A percentile compares a stretch with the other conserved stretches of the same genome.
phyloP scores from a whole-genome alignment of 2,888 invertebrate genomes.

The Lucinisca nassula region DNA sequence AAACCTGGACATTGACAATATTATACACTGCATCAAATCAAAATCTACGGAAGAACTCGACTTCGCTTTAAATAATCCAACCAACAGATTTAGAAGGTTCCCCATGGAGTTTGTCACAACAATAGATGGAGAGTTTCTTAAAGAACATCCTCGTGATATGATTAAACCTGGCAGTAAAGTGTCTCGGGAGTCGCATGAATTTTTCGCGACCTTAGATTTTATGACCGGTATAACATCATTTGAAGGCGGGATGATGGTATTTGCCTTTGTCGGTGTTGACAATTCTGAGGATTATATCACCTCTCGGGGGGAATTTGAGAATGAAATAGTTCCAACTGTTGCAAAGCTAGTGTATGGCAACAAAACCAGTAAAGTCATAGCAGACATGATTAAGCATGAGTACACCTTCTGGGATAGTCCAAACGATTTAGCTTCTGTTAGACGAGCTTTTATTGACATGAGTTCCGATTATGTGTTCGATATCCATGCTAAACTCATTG shows the following conservation, averaged over 20 bases:
- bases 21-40: background rate
- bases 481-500: constrained; percentile 91
- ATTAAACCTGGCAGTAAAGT: background rate
- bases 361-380: constrained; percentile 7
- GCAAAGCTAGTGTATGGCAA: background rate
- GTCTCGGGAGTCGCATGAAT: no score
- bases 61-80: background rate
- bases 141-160: background rate
- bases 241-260: constrained; percentile 1
- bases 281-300: constrained; percentile 24
- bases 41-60: background rate
- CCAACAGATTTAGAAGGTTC: background rate
- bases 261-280: background rate
- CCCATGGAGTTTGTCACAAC: background rate
- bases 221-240: constrained; percentile 97
- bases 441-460: no score
- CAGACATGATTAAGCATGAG: constrained; percentile 32
- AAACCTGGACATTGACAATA: background rate
- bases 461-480: constrained; percentile 98
- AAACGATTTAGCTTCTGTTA: no score
- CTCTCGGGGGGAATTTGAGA: constrained; percentile 20
- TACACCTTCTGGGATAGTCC: constrained; percentile 87
- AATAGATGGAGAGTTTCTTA: background rate
- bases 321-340: background rate
- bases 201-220: constrained; percentile 94